Evolutionary conservation across 2,113 vertebrate species (phyloP), one percentile per base, ranked within the genome.

Genomic region (Morone chrysops): DNA sequence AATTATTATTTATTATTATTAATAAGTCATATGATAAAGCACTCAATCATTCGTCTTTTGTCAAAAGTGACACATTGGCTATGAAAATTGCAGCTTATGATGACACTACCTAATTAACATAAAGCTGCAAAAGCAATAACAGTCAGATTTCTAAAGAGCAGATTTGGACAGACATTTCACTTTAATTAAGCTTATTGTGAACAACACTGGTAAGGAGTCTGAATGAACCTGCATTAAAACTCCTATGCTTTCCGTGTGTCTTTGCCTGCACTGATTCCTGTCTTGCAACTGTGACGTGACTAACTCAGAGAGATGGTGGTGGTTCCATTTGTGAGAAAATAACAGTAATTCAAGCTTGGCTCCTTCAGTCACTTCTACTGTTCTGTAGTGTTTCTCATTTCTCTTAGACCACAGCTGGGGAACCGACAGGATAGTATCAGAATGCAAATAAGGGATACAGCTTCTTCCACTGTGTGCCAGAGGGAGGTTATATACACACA

Each of bases 271-370:
- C 59, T 48, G 51, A 51, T 70, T 68, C 50, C 61, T 57, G 45
- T 56, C 43, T 10, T 76, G 59, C 69, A 36, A n/a, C 59, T 72
- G 72, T 63, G 80, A 38, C 1, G 56, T 63, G 2, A 72, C 61
- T 53, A 74, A 73, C 61, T 60, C 45, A 17, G 70, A 66, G 22
- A 81, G 57, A 78, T 59, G 53, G 66, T 22, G 70, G 63, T 76
- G 71, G 43, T 70, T 87, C 78, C 77, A 91, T 92, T 87, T 90
- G 54, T 80, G 82, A 61, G 78, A 78, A 91, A 91, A 91, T 92
- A 89, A 92, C 85, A 82, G 83, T 86, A 83, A 93, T 94, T 91
- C 48, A 86, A 66, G 61, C 76, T n/a, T 53, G 57, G 76, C 84
- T 86, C 79, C 87, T 88, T 86, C 81, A 88, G 84, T 81, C 82